Base-by-base conservation (phyloP, 2,797 vertebrate species). In the Lutjanus argentimaculatus region DNA sequence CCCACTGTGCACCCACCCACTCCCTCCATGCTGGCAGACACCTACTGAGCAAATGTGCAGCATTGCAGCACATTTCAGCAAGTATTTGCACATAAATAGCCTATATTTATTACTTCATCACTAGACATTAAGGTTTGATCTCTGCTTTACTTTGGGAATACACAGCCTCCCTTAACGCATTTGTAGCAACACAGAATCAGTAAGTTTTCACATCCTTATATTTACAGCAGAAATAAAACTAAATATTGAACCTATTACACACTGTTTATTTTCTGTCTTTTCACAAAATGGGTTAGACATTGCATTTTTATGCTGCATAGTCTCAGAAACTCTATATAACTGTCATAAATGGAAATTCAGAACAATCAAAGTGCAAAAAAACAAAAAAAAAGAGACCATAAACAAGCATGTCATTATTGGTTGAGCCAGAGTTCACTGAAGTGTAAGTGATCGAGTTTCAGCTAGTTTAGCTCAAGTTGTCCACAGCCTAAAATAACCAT, bases 61-160 rank as follows among this genome's bases (percentile, higher is more conserved):
- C 36, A 59, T 7, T 25, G 51, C 67, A 22, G 7, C 25, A 36
- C 25, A 70, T 25, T 53, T 22, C 40, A 42, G 16, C 14, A 17
- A 4, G 16, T 11, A 46, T 68, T 66, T 68, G 49, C 49, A 58
- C 65, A 70, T 70, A 57, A 36, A 67, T 48, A 36, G 61, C 43
- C 43, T 56, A 19, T 52, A 19, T 7, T 63, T 73, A 53, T 36
- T 57, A 78, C 36, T 43, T 68, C 9, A 43, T 82, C 49, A 22
- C 16, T 16, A 12, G 10, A 61, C 42, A 17, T 69, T 70, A 22
- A 25, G 14, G 21, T 72, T 72, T 48, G 42, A 67, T 75, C 40
- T 21, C 40, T 53, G 48, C n/a, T 61, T 62, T 55, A 57, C 36
- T 67, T 43, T 53, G 49, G 22, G 52, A 71, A 77, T 74, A 61